These are phyloP conservation scores for Dunckerocampus dactyliophorus DNA, from an alignment of 2,113 vertebrate genomes.

Conservation along the genomic window DNA sequence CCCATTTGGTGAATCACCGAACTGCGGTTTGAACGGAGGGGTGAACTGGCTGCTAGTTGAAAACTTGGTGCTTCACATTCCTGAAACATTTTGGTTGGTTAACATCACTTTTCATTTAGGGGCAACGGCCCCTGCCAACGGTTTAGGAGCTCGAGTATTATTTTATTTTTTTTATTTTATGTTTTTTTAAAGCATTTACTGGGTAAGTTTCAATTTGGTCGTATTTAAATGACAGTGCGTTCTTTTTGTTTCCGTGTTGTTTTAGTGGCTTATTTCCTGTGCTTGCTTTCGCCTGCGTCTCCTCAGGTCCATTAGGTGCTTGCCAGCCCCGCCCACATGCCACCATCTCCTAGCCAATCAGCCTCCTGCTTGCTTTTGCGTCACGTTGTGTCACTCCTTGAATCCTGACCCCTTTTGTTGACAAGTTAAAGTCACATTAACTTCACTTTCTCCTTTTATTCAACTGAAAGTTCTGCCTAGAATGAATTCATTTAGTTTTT, in stretches of 20 bases:
- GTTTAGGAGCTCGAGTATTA: background rate
- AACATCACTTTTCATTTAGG: conserved; percentile 51
- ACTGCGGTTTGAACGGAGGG: conserved; percentile 9
- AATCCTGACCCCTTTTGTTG: background rate
- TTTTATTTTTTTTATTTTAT: no score
- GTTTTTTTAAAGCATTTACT: background rate
- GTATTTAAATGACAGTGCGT: background rate
- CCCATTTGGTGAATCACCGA: conserved; percentile 34
- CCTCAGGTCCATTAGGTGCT: conserved; percentile 5
- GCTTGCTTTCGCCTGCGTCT: background rate
- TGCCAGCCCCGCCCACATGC: background rate
- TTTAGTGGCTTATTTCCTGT: conserved; percentile 2
- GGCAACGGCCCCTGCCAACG: conserved; percentile 18
- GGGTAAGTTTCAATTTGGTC: background rate
- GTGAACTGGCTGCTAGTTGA: conserved; percentile 37
- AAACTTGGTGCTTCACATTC: conserved; percentile 63
- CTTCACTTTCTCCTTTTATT: background rate
- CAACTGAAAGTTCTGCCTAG: background rate
- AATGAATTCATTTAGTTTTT: background rate
- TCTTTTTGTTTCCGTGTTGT: background rate
- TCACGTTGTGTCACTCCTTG: background rate
- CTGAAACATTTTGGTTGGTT: conserved; percentile 48
- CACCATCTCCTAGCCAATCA: background rate
- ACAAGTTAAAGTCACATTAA: background rate
- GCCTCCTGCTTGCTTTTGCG: background rate